A percentile compares a stretch with the other conserved stretches of the same genome.
phyloP scores from a whole-genome alignment of 2,888 invertebrate genomes.

The Coleophora deauratella region DNA sequence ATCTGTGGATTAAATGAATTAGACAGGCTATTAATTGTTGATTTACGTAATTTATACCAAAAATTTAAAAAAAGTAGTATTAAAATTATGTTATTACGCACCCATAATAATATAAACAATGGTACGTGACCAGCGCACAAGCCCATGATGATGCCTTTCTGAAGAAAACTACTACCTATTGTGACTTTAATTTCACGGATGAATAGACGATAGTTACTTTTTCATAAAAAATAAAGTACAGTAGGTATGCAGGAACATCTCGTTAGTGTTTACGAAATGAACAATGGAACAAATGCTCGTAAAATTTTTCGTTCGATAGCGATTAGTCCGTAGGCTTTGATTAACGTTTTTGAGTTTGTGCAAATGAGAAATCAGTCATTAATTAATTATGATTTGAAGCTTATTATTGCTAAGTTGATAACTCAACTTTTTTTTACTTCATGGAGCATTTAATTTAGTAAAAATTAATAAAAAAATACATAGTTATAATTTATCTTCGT shows the following conservation, averaged over 20 bases:
- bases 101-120: slow-evolving; percentile 9
- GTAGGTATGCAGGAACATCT: slow-evolving; percentile 18
- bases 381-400: too few relatives aligned
- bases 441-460: too few relatives aligned
- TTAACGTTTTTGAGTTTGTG: neutral
- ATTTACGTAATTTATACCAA: too few relatives aligned
- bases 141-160: slow-evolving; percentile 16
- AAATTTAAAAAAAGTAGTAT: too few relatives aligned
- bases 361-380: too few relatives aligned
- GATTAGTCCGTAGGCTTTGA: slow-evolving; percentile 23
- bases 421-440: too few relatives aligned
- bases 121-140: slow-evolving; percentile 14
- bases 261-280: slow-evolving; percentile 37
- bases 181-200: slow-evolving; percentile 38
- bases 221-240: slow-evolving; percentile 13
- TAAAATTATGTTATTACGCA: too few relatives aligned
- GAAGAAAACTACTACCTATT: slow-evolving; percentile 7
- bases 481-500: too few relatives aligned
- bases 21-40: too few relatives aligned
- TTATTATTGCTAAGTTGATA: too few relatives aligned
- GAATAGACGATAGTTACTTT: slow-evolving; percentile 29
- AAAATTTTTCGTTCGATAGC: slow-evolving; percentile 29
- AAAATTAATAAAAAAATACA: too few relatives aligned
- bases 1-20: slow-evolving; percentile 22
- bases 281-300: slow-evolving; percentile 56